A percentile compares a stretch with the other conserved stretches of the same genome.
Evolutionary conservation across 2,888 invertebrate genomes (phyloP).

Genomic region (Drosophila emarginata): DNA sequence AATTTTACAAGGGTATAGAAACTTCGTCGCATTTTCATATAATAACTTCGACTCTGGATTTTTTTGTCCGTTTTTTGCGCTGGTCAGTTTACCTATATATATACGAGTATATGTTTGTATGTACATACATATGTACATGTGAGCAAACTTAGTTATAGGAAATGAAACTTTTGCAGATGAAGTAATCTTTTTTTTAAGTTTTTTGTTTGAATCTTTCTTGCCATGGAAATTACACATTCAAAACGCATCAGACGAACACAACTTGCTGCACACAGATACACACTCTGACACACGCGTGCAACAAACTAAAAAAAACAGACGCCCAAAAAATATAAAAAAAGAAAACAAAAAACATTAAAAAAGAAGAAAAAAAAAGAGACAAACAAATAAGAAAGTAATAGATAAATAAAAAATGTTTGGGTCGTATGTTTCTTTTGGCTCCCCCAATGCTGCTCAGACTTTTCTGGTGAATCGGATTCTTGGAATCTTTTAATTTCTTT

Average conservation of each 20-base stretch:
- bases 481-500: not conserved
- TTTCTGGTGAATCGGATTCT: not conserved
- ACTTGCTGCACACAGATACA: conserved; percentile 40
- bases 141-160: conserved; percentile 56
- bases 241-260: conserved; percentile 40
- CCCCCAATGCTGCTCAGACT: conserved; percentile 2
- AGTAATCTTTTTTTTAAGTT: conserved; percentile 51
- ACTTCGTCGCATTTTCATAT: not conserved
- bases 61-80: conserved; percentile 53
- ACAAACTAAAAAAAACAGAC: conserved; percentile 28
- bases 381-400: conserved; percentile 31
- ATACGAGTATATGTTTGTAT: too few species aligned
- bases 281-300: conserved; percentile 18
- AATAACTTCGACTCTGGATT: not conserved
- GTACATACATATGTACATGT: not conserved
- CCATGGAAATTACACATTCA: conserved; percentile 44
- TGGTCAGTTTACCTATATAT: conserved; percentile 62
- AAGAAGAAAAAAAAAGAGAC: conserved; percentile 21
- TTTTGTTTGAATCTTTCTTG: not conserved
- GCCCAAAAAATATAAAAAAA: conserved; percentile 11
- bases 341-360: too few species aligned
- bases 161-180: conserved; percentile 64
- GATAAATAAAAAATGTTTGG: conserved; percentile 44
- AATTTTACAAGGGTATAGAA: not conserved
- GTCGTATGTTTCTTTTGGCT: conserved; percentile 52